Percentiles rank a stretch among this genome's conserved stretches.
phyloP scores from a whole-genome alignment of 2,888 invertebrate genomes.

The Catotricha subobsoleta region DNA sequence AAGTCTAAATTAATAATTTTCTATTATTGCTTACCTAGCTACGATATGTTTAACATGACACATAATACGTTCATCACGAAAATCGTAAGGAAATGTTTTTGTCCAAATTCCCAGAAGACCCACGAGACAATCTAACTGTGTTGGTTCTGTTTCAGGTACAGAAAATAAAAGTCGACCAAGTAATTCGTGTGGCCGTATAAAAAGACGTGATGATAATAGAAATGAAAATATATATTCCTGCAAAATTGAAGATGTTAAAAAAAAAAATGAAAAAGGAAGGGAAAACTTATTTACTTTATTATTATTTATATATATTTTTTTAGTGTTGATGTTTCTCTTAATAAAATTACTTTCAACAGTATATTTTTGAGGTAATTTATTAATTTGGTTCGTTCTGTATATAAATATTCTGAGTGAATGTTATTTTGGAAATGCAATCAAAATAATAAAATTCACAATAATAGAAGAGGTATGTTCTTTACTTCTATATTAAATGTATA shows the following conservation, averaged over 20 bases:
- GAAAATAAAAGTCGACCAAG: constrained; percentile 26
- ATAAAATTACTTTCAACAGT: too few species aligned
- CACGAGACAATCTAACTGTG: constrained; percentile 27
- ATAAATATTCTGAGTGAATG: not conserved
- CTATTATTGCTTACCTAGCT: constrained; percentile 20
- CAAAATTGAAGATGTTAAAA: not conserved
- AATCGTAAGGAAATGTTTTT: constrained; percentile 29
- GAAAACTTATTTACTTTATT: too few species aligned
- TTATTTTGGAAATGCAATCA: not conserved
- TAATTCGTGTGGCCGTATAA: constrained; percentile 28
- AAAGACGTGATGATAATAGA: constrained; percentile 29
- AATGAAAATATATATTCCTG: constrained; percentile 30
- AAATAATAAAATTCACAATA: too few species aligned
- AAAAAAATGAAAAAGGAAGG: not conserved
- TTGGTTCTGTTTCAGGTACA: constrained; percentile 27
- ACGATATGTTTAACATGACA: constrained; percentile 32
- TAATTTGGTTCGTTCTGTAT: not conserved
- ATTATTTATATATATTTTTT: too few species aligned
- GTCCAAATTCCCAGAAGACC: constrained; percentile 28
- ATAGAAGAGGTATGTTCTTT: too few species aligned
- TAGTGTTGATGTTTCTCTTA: too few species aligned
- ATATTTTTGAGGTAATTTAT: too few species aligned
- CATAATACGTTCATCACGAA: constrained; percentile 31
- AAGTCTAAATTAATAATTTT: too few species aligned
- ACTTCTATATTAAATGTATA: not conserved